Evolutionary conservation across 2,888 invertebrate genomes (phyloP), one percentile per base, ranked within the genome.

Genomic region (Plebejus melissa): DNA sequence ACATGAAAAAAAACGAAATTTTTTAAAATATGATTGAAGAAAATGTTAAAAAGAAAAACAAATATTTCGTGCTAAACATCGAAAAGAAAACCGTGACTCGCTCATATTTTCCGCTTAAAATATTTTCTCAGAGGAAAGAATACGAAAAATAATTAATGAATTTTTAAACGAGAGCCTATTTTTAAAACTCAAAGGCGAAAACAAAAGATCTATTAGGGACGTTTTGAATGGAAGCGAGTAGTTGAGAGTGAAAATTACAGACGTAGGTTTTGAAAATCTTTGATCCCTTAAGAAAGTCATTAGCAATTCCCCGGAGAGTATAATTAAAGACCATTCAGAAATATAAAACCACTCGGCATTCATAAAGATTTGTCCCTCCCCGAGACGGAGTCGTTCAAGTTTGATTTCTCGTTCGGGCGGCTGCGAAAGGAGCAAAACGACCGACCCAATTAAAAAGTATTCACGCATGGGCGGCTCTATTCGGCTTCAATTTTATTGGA

Each of bases 401-500:
- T 87, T 87, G 84, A 88, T 90, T 89, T 87, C 85, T 85, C 90
- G 86, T 88, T 87, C 85, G 86, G 85, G 82, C 86, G 86, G 82
- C 84, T 85, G 84, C 83, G 83, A 89, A 89, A 88, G 86, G 84
- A 90, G 83, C 87, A 90, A 89, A 90, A 90, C 88, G 85, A 85
- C 85, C 82, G 85, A 88, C 87, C 90, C 93, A 93, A 93, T 93
- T 93, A 92, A 93, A 92, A 92, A 91, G 87, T 91, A 88, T 91
- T 92, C 90, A 91, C 88, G 91, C 93, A 91, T 91, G 90, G 90
- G 82, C 86, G 85, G 85, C 83, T 89, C 90, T 89, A 89, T 91
- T 91, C 90, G 86, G 83, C 84, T 88, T 86, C 87, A 86, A 89
- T 92, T 93, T 93, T 93, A 91, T 92, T 88, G 92, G 87, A 89